Base-by-base conservation (phyloP, 2,888 invertebrate genomes). In the Carabus problematicus region DNA sequence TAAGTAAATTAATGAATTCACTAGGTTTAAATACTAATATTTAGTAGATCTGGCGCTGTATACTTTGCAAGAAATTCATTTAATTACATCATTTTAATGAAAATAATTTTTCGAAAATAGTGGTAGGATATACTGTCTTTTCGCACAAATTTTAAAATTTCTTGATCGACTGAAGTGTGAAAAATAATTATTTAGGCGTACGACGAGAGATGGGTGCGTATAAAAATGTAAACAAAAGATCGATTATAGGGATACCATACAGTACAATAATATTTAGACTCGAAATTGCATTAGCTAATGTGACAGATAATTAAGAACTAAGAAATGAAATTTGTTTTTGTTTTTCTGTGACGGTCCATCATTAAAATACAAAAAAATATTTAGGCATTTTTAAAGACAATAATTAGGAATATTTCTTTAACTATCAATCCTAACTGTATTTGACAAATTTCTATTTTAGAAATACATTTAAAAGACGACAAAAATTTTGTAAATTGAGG, bases 61-160 rank as follows among this genome's bases (percentile, higher is more conserved):
- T 45, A 45, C 3, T 45, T 1, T 45, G n/a, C 14, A 12, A 45
- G 11, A 3, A 12, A 45, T 12, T 45, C 11, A 45, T 45, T 1
- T 45, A 1, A 14, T 45, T 45, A 7, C 11, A 45, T 45, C 14
- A 8, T 42, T 42, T 42, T 45, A 1, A 45, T 45, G 45, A 4
- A 3, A 12, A 45, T 6, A 11, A 12, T 6, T 45, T 12, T 12
- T 45, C 11, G 11, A 12, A 45, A 45, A 14, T 45, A 45, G 45
- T 45, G 45, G 12, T 45, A 45, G 45, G 45, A 11, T 45, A 14
- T 45, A 45, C 45, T 12, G 45, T 45, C 45, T 45, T 45, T 45
- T 45, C 45, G 45, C 45, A 45, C 45, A 45, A 45, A 45, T 45
- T 45, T 45, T 45, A 45, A 45, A 45, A 29, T 45, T 12, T 45